phyloP scores from a whole-genome alignment of 2,888 invertebrate species.

The Agonopterix subpropinquella region DNA sequence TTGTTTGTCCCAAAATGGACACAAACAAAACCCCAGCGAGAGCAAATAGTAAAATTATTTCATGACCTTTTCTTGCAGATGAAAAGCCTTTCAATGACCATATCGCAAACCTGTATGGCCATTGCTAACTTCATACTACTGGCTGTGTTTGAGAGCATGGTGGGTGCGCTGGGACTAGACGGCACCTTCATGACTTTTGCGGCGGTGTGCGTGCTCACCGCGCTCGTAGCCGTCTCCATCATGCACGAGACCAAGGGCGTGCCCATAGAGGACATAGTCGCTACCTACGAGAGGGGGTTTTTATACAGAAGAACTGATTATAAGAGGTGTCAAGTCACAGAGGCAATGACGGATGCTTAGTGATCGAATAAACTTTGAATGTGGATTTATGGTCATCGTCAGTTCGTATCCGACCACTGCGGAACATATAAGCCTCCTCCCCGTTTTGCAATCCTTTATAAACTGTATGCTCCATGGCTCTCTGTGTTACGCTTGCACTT shows the following conservation, averaged over 20 bases:
- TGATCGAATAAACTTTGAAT: too few species aligned
- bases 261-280: conserved; percentile 31
- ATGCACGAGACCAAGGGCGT: conserved; percentile 40
- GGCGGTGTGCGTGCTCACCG: conserved; percentile 15
- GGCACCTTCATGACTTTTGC: conserved; percentile 44
- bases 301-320: conserved; percentile 14
- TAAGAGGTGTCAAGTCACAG: too few species aligned
- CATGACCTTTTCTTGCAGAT: conserved; percentile 21
- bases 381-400: too few species aligned
- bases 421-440: too few species aligned
- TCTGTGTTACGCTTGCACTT: too few species aligned
- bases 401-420: too few species aligned
- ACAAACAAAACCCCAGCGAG: not conserved
- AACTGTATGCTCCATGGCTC: too few species aligned
- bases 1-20: not conserved
- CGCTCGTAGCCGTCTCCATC: too few species aligned
- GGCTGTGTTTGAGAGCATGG: conserved; percentile 13
- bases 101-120: conserved; percentile 18
- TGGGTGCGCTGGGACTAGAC: conserved; percentile 29
- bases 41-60: not conserved
- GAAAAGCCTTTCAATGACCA: conserved; percentile 22
- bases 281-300: conserved; percentile 27
- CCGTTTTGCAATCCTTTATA: too few species aligned
- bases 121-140: conserved; percentile 26
- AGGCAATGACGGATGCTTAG: too few species aligned